These are phyloP conservation scores for Chiridota heheva DNA, from an alignment of 35 echinoderm and acorn worm species.

Conservation along the genomic window DNA sequence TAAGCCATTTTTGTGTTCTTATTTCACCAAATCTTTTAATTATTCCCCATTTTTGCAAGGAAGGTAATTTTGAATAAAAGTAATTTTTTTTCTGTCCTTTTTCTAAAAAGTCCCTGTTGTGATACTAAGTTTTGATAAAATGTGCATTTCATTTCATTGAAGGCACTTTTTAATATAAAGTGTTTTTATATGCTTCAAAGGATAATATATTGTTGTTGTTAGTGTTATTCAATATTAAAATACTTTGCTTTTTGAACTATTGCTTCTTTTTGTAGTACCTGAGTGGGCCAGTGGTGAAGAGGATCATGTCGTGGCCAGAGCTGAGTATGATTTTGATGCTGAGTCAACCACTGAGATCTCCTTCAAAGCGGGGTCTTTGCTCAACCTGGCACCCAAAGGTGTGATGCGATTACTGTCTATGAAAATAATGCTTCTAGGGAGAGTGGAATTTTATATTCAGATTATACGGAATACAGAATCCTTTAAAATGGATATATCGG, in stretches of 20 bases:
- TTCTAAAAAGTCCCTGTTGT: too few relatives aligned
- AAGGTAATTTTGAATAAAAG: too few relatives aligned
- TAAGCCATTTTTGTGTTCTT: too few relatives aligned
- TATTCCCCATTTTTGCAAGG: too few relatives aligned
- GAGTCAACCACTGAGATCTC: slow-evolving; percentile 60
- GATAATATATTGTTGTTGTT: not conserved
- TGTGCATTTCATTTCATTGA: too few relatives aligned
- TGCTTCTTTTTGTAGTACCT: too few relatives aligned
- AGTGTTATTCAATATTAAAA: too few relatives aligned
- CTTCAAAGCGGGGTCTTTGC: slow-evolving; percentile 59
- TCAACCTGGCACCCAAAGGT: slow-evolving; percentile 96
- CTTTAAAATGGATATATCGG: not conserved
- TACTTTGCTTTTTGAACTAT: too few relatives aligned
- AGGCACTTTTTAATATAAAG: not conserved
- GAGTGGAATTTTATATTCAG: not conserved
- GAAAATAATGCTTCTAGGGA: not conserved
- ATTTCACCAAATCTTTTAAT: too few relatives aligned
- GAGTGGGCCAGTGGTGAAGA: slow-evolving; percentile 88
- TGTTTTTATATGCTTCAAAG: not conserved
- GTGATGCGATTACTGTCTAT: not conserved
- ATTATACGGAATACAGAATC: not conserved
- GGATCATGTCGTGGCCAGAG: slow-evolving; percentile 87
- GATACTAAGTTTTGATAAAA: too few relatives aligned
- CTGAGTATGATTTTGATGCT: slow-evolving; percentile 88
- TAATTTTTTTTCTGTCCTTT: too few relatives aligned